Evolutionary conservation across 2,113 vertebrate species (phyloP).

Genomic region (Neolamprologus caudopunctatus): DNA sequence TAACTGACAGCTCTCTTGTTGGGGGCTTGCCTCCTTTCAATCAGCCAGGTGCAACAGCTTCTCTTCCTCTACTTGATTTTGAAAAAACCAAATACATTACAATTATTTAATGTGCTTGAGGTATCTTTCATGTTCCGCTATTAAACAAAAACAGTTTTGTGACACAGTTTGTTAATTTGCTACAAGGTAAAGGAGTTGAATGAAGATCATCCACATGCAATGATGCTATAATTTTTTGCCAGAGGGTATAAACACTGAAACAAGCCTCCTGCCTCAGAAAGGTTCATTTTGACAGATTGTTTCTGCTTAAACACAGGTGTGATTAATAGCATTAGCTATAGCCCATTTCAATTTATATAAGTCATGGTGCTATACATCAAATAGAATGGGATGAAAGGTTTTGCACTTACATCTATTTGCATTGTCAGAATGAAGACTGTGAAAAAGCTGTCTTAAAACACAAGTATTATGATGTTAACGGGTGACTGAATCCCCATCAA

Average conservation of each 20-base stretch:
- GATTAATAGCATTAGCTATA: neutral
- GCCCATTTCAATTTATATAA: neutral
- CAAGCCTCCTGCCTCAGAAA: neutral
- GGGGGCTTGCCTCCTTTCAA: neutral
- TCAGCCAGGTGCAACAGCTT: neutral
- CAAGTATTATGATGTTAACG: neutral
- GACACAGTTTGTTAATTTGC: neutral
- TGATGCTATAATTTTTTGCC: neutral
- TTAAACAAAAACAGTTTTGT: neutral
- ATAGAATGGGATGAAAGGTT: neutral
- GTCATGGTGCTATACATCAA: neutral
- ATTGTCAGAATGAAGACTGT: neutral
- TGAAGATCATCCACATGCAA: neutral
- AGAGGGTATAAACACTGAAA: rapidly evolving
- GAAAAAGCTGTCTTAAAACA: neutral
- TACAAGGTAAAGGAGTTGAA: neutral
- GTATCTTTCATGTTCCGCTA: neutral
- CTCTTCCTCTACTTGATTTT: neutral
- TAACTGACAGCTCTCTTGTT: neutral
- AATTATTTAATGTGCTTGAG: neutral
- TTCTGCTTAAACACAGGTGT: neutral
- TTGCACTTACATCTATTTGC: neutral
- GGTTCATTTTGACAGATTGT: neutral
- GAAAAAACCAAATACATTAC: neutral
- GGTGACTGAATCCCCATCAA: neutral